Evolutionary conservation across 2,113 vertebrate genomes (phyloP).

Genomic region (Notiomystis cincta): DNA sequence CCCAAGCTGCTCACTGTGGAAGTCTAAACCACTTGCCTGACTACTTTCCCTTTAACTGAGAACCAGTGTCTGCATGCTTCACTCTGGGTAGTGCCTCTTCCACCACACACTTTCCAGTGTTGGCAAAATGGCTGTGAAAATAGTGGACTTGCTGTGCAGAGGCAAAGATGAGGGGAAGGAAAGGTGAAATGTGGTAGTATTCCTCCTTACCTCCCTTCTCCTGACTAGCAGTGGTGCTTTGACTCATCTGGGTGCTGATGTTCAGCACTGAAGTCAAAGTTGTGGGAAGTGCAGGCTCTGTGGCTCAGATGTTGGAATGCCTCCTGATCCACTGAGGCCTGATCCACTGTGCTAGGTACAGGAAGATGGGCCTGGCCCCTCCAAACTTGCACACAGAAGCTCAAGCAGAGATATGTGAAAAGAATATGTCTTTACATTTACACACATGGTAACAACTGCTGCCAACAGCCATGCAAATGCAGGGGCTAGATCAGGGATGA

Average conservation of each 20-base stretch:
- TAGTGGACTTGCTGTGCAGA: not conserved
- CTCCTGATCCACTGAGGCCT: not conserved
- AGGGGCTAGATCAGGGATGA: not conserved
- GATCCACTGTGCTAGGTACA: not conserved
- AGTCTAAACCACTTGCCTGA: not conserved
- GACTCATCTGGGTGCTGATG: not conserved
- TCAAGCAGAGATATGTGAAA: not conserved
- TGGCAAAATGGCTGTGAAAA: not conserved
- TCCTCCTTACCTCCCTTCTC: not conserved
- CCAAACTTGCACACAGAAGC: not conserved
- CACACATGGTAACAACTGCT: not conserved
- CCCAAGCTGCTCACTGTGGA: not conserved
- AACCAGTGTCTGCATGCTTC: accelerated
- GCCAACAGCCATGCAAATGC: not conserved
- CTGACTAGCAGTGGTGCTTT: not conserved
- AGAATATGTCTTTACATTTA: not conserved
- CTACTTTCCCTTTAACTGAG: not conserved
- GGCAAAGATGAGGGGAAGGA: not conserved
- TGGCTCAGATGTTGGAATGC: not conserved
- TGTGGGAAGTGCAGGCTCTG: not conserved
- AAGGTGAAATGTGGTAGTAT: not conserved
- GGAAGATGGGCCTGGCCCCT: not conserved
- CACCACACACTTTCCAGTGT: not conserved
- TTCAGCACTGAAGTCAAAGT: not conserved
- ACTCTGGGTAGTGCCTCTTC: not conserved